Evolutionary conservation across 2,888 invertebrate genomes (phyloP), one percentile per base, ranked within the genome.

Genomic region (Tromatobia lineatoria): DNA sequence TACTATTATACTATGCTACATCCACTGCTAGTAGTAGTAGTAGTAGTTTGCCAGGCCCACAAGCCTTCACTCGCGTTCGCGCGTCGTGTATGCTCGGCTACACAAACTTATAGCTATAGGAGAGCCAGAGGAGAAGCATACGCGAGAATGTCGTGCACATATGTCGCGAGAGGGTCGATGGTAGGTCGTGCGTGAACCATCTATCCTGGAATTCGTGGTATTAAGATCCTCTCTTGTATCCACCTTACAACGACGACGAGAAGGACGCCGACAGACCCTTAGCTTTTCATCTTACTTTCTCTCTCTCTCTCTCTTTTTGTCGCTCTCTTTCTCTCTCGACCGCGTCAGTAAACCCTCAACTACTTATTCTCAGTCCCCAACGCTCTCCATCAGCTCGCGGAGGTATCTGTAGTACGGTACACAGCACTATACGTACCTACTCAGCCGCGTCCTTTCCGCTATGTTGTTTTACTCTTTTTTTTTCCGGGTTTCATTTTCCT

Each of bases 101-200:
- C 80, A 69, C 64, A 64, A 64, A 42, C 64, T 64, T 20, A 2
- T 4, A 57, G 11, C 20, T 57, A 23, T 57, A 61, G 54, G 15
- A 4, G 2, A 13, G 25, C 57, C 23, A 25, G 11, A 25, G 54
- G n/a, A 57, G 59, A 25, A 64, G 47, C 66, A 11, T 20, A 42
- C 64, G 11, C 64, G 64, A 81, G 81, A 83, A 84, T 84, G 81
- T 82, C 84, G 85, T 79, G 76, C 83, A 87, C 88, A 86, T 87
- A 85, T 88, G 88, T 83, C 86, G 85, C 79, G 74, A n/a, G 57
- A 84, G 86, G 82, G 86, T 86, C 82, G 87, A 88, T 87, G 88
- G 85, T 71, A 84, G 85, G 85, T 88, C 88, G 89, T 90, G 89
- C 89, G 88, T 88, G 86, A 90, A 87, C 85, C 88, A 89, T 90